Conservation (phyloP, 2,113 vertebrate genomes). For the Mesoclemmys tuberculata region DNA sequence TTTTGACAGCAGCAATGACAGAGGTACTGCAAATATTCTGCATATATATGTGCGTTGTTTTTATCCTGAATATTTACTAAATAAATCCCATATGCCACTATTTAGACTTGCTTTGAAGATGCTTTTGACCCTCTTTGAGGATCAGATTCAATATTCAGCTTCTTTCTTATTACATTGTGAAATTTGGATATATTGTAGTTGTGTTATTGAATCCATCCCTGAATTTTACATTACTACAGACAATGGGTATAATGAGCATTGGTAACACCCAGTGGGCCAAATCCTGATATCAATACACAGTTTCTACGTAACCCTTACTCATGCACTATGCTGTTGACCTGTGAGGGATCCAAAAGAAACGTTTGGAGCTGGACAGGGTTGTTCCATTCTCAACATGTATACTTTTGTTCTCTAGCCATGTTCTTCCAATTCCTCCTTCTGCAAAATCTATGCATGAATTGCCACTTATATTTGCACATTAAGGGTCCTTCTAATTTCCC, state of each 20-base stretch:
- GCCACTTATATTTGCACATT: background rate
- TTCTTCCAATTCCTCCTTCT: slow-evolving; percentile 30
- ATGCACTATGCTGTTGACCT: background rate
- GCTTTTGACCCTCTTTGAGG: background rate
- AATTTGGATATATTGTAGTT: background rate
- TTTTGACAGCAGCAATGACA: slow-evolving; percentile 74
- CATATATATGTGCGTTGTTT: background rate
- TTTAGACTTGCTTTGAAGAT: background rate
- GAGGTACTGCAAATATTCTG: slow-evolving; percentile 72
- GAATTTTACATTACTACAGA: background rate
- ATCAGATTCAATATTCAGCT: background rate
- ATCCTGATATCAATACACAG: background rate
- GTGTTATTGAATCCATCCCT: background rate
- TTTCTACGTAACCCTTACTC: background rate
- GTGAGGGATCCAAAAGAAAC: background rate
- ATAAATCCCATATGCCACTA: background rate
- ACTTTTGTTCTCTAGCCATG: background rate
- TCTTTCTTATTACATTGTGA: background rate
- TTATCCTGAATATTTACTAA: background rate
- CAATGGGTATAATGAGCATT: background rate
- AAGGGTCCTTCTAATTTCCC: background rate
- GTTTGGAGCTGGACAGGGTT: background rate
- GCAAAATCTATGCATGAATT: slow-evolving; percentile 1
- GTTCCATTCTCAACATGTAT: background rate
- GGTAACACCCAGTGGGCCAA: background rate